These are phyloP conservation scores for Whitmania pigra DNA, from an alignment of 1,140 invertebrate genomes.

Conservation along the genomic window DNA sequence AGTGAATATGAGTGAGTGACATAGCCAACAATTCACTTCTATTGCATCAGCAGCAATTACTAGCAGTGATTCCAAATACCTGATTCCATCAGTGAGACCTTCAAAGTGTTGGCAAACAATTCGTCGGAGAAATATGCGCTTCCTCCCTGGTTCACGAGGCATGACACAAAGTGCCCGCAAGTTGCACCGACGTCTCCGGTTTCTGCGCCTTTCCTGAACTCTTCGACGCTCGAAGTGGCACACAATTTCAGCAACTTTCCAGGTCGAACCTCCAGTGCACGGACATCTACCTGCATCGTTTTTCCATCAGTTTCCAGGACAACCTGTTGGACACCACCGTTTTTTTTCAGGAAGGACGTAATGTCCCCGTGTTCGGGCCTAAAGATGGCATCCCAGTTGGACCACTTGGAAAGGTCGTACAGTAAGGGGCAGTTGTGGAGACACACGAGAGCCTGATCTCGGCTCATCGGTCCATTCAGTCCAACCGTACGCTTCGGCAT, in stretches of 20 bases:
- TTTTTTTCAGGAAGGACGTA: conserved; percentile 38
- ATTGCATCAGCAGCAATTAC: no score
- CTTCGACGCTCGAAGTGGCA: conserved; percentile 30
- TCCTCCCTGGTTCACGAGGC: conserved; percentile 33
- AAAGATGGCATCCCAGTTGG: conserved; percentile 38
- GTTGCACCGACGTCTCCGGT: conserved; percentile 24
- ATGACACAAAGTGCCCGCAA: conserved; percentile 36
- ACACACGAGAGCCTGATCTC: conserved; percentile 33
- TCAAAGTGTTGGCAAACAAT: conserved; percentile 35
- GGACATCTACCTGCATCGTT: conserved; percentile 29
- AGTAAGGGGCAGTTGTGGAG: conserved; percentile 38
- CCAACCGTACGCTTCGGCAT: conserved; percentile 28
- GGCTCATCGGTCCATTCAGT: conserved; percentile 33
- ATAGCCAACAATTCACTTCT: no score
- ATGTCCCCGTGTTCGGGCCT: conserved; percentile 36
- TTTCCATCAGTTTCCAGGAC: conserved; percentile 14
- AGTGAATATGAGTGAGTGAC: no score
- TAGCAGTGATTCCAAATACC: no score
- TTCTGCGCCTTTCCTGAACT: conserved; percentile 28
- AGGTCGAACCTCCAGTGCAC: conserved; percentile 34
- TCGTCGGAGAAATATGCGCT: conserved; percentile 32
- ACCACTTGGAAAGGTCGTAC: conserved; percentile 34
- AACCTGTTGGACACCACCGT: conserved; percentile 31
- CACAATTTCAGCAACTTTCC: conserved; percentile 33
- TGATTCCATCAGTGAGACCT: conserved; percentile 26